Evolutionary conservation across 2,888 invertebrate species (phyloP), one percentile per base, ranked within the genome.

Genomic region (Omphaloscelis lunosa): DNA sequence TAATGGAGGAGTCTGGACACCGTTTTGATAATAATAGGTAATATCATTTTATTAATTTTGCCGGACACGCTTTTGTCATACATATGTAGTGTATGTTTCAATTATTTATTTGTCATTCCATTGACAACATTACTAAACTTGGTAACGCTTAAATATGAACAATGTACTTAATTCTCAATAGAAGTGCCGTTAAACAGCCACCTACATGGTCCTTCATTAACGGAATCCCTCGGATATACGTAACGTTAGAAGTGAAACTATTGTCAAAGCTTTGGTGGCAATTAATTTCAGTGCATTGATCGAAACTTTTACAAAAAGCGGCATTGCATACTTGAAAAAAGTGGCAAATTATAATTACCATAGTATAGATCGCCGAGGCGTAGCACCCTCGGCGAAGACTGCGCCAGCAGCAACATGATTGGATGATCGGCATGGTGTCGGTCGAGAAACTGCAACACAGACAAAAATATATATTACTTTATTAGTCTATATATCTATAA

Each of bases 351-450:
- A 39, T 23, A n/a, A 17, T n/a, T 95, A 98, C 98, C 97, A 97
- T 95, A 1, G 98, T 98, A 90, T 98, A 98, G 84, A 97, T 89
- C 8, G 97, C 98, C 80, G 98, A 97, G 48, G 98, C 98, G 91
- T 98, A 98, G 92, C 98, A 98, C 56, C 98, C 98, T 87, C 97
- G 97, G 58, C 98, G 97, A 15, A 98, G 97, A 68, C 98, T 98
- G 77, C 97, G 97, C 97, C 98, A 98, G 90, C 98, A 98, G 93
- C 98, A 98, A 91, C 98, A 98, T 4, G 98, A 98, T 88, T 98
- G 97, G 89, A 98, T 97, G 88, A 98, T 97, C 63, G 98, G 97
- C 98, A 98, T 98, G 86, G 80, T 66, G 41, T 12, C 2, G 41
- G n/a, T 7, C 5, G 27, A 15, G 15, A 17, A 69, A 29, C 86